phyloP scores from a whole-genome alignment of 2,113 vertebrate genomes.

The Oryctolagus cuniculus region mOryCun1.1 NC_091452.1:31517001-31517500 shows the following conservation, averaged over 20 bases:
- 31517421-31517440: background rate
- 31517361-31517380: background rate
- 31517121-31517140: background rate
- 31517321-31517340: constrained; percentile 55
- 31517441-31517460: background rate
- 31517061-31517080: background rate
- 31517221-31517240: constrained; percentile 29
- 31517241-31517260: background rate
- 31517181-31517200: background rate
- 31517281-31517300: constrained; percentile 48
- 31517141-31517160: background rate
- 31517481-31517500: background rate
- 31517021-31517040: too few relatives aligned
- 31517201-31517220: background rate
- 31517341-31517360: background rate
- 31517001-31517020: too few relatives aligned
- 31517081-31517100: constrained; percentile 36
- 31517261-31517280: constrained; percentile 36
- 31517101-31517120: background rate
- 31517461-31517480: background rate
- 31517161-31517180: rapidly evolving
- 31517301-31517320: constrained; percentile 4
- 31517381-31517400: background rate
- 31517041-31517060: too few relatives aligned
- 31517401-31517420: too few relatives aligned